Conservation (phyloP, 2,888 invertebrate genomes). For the Heliconius charithonia region DNA sequence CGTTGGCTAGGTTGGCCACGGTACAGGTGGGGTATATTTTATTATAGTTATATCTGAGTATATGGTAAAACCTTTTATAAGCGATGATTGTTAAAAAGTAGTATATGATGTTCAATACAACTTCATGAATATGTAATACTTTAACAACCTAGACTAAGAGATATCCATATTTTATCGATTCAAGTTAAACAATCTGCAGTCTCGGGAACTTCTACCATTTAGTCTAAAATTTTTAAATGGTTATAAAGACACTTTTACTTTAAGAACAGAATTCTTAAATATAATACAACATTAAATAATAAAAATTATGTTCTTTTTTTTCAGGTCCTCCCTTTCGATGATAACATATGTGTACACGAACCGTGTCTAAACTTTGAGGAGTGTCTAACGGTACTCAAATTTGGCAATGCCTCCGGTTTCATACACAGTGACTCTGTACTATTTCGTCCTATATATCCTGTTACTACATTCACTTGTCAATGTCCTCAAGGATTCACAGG, state of each 20-base stretch:
- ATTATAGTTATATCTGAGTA: neutral
- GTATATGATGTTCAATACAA: too few species aligned
- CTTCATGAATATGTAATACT: too few species aligned
- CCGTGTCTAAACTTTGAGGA: constrained; percentile 97
- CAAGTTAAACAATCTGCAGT: too few species aligned
- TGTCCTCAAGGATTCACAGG: constrained; percentile 96
- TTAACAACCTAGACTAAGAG: too few species aligned
- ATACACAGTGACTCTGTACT: constrained; percentile 94
- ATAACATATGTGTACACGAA: constrained; percentile 97
- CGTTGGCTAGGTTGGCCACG: constrained; percentile 93
- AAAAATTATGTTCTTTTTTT: neutral
- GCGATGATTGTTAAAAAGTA: too few species aligned
- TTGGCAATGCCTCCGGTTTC: constrained; percentile 96
- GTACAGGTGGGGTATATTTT: constrained; percentile 85
- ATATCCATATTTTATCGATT: too few species aligned
- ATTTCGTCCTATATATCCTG: constrained; percentile 97
- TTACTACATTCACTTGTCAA: constrained; percentile 95
- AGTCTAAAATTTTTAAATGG: too few species aligned
- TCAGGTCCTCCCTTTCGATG: constrained; percentile 96
- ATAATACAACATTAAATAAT: too few species aligned
- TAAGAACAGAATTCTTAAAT: too few species aligned
- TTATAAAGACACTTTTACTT: too few species aligned
- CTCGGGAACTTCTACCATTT: too few species aligned
- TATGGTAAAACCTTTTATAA: too few species aligned
- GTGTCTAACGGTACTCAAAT: constrained; percentile 95